Evolutionary conservation across 2,113 vertebrate species (phyloP).

Genomic region (Menidia beryllina): DNA sequence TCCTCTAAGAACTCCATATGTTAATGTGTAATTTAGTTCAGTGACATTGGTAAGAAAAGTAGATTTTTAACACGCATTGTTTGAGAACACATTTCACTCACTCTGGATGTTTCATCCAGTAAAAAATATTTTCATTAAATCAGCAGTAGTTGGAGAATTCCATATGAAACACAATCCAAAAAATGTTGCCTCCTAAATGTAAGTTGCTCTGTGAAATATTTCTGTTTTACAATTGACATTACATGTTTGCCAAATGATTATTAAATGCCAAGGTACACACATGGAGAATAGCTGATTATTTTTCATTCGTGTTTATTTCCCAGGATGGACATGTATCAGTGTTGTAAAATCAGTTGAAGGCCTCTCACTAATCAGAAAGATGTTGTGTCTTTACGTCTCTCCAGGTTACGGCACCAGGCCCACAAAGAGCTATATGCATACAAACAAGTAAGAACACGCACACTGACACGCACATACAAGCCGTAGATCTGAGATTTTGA

Average conservation of each 20-base stretch:
- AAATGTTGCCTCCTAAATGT: background rate
- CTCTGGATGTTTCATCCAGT: conserved; percentile 5
- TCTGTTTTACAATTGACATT: background rate
- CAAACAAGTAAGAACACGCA: conserved; percentile 89
- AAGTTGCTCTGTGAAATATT: conserved; percentile 1
- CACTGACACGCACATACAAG: background rate
- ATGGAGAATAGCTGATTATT: background rate
- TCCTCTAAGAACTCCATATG: conserved; percentile 11
- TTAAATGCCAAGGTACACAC: background rate
- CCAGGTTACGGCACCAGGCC: conserved; percentile 96
- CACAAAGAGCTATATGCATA: conserved; percentile 99
- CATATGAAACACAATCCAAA: conserved; percentile 1
- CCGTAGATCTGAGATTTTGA: background rate
- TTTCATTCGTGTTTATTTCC: conserved; percentile 25
- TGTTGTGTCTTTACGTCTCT: conserved; percentile 70
- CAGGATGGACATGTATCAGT: conserved; percentile 50
- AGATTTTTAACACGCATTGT: conserved; percentile 6
- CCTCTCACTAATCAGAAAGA: conserved; percentile 53
- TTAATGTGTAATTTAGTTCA: conserved; percentile 31
- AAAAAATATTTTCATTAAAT: background rate
- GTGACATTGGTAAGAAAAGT: background rate
- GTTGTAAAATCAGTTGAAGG: background rate
- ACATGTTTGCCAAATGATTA: no score
- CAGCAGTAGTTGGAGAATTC: conserved; percentile 10
- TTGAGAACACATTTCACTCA: conserved; percentile 5